A percentile compares a stretch with the other conserved stretches of the same genome.
phyloP scores from a whole-genome alignment of 2,113 vertebrate genomes.

The Hemiprocne comata region DNA sequence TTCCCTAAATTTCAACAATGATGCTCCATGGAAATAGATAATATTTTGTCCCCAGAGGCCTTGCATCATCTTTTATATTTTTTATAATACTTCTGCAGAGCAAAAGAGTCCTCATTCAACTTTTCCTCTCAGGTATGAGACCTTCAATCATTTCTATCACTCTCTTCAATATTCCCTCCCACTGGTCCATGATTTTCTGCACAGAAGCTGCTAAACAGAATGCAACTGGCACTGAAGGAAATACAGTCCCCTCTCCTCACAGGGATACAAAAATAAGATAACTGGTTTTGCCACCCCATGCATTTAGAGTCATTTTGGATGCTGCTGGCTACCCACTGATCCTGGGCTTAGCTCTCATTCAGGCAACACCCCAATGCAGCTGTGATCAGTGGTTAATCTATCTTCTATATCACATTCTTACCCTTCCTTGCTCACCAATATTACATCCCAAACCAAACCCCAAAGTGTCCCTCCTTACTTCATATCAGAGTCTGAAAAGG shows the following conservation, averaged over 20 bases:
- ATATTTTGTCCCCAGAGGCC: neutral
- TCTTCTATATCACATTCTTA: neutral
- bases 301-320: neutral
- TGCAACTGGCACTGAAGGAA: neutral
- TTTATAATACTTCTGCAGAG: neutral
- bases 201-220: neutral
- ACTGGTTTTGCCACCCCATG: neutral
- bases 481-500: neutral
- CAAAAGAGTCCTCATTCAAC: neutral
- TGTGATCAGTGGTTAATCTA: neutral
- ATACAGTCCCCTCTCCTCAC: neutral
- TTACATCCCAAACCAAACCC: neutral
- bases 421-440: neutral
- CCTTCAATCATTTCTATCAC: neutral
- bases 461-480: neutral
- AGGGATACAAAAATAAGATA: neutral
- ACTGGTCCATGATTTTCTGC: neutral
- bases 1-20: neutral
- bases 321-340: neutral
- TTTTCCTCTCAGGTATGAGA: neutral
- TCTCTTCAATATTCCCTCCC: neutral
- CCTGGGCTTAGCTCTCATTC: neutral
- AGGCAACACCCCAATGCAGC: too few relatives aligned
- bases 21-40: neutral
- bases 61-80: neutral